Evolutionary conservation across 2,888 invertebrate genomes (phyloP).

Genomic region (Dryocosmus kuriphilus): DNA sequence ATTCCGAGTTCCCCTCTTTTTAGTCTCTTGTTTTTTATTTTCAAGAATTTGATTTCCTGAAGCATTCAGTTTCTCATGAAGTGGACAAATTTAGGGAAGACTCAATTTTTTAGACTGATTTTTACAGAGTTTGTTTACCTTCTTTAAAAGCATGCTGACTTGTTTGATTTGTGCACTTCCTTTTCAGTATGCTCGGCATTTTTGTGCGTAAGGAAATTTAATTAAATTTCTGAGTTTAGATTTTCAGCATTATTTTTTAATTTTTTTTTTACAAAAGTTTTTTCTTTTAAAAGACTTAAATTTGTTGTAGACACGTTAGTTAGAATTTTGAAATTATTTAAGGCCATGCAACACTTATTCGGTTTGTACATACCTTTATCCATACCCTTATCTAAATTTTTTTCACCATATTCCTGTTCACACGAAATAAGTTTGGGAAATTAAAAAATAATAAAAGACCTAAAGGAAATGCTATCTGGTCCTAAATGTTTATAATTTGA

Average conservation of each 20-base stretch:
- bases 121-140: background rate
- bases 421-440: no score
- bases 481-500: no score
- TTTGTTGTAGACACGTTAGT: background rate
- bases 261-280: background rate
- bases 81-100: background rate
- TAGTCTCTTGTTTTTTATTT: background rate
- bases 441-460: no score
- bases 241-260: background rate
- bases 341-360: no score
- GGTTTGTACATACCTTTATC: no score
- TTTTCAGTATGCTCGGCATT: background rate
- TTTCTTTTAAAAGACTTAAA: background rate
- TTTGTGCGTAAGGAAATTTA: background rate
- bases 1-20: background rate
- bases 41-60: background rate
- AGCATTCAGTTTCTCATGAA: background rate
- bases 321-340: no score
- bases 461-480: no score
- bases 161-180: background rate
- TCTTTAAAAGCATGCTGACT: background rate
- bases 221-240: background rate
- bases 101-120: slow-evolving; percentile 1
- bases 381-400: no score
- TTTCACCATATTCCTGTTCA: no score